These are phyloP conservation scores for Willisornis vidua DNA, from an alignment of 2,113 vertebrate species.

Conservation along the genomic window DNA sequence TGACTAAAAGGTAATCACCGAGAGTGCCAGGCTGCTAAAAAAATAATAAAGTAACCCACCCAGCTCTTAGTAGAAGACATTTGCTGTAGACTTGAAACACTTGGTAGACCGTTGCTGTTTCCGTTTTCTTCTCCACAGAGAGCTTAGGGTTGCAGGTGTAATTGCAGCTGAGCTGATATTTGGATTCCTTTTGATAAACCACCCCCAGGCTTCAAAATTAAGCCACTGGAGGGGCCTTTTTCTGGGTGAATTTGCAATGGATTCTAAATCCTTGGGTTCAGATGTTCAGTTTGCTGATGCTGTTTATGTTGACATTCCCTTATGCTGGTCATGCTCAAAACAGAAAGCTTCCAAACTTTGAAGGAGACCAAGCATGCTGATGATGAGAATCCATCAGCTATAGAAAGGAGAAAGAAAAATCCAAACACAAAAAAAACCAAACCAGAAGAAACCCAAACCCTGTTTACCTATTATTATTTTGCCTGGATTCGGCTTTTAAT, in stretches of 20 bases:
- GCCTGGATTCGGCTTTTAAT: not conserved
- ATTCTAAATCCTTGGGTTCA: not conserved
- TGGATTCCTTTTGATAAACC: not conserved
- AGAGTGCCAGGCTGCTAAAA: not conserved
- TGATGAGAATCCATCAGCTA: not conserved
- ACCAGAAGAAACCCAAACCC: accelerated
- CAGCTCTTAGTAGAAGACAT: not conserved
- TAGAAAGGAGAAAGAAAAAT: not conserved
- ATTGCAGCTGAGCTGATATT: not conserved
- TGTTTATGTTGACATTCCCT: not conserved
- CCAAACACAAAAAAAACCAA: accelerated
- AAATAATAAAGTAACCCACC: not conserved
- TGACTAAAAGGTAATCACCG: not conserved
- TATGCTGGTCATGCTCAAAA: not conserved
- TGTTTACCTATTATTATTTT: not conserved
- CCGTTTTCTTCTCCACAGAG: not conserved
- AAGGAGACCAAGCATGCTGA: not conserved
- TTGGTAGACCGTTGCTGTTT: not conserved
- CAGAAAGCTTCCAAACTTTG: not conserved
- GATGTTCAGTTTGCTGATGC: not conserved
- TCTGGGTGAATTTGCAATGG: not conserved
- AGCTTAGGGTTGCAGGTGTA: not conserved
- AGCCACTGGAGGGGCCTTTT: accelerated
- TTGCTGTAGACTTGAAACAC: not conserved
- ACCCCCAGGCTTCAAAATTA: not conserved